Base-by-base conservation (phyloP, 2,113 vertebrate species). In the Sigmodon hispidus region DNA sequence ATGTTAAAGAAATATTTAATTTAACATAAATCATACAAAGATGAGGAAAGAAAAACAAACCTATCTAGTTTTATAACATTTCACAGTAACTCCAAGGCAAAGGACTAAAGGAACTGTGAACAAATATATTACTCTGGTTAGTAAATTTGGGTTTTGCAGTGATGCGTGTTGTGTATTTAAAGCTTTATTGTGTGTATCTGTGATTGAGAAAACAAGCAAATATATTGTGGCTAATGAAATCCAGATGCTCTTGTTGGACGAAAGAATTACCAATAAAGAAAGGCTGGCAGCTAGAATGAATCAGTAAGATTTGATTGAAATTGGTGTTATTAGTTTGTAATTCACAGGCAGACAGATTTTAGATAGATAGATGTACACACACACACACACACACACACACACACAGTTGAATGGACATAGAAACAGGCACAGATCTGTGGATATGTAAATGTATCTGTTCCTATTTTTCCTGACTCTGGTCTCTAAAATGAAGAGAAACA, bases 211-310 rank as follows among this genome's bases (percentile, higher is more conserved):
- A 93, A 95, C 63, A 90, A 91, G 29, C 48, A 73, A 79, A 43
- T 79, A 80, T 29, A 73, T 31, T 77, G 7, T 76, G 36, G 7
- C 21, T 75, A 76, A 90, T 95, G 31, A 92, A 45, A 90, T 61
- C 11, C 45, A 57, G 61, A 70, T 81, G 84, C 83, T 89, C 9
- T 86, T 83, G 21, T 36, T 87, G 9, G 63, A 95, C 16, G 40
- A 89, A 89, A 17, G 10, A 89, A 89, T 90, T 90, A 75, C n/a
- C 89, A 80, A 91, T 45, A 87, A 94, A 5, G 10, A 86, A 91
- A 93, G 7, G n/a, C 76, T 9, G 29, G 72, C 70, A 7, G 40
- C 48, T 48, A 73, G 16, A 65, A 91, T 40, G 45, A 77, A 59
- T 26, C 55, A 40, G 6, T 70, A 36, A 63, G 63, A 3, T 21